These are phyloP conservation scores for Oreohelix idahoensis DNA, from an alignment of 1,140 invertebrate genomes.

Conservation along the genomic window DNA sequence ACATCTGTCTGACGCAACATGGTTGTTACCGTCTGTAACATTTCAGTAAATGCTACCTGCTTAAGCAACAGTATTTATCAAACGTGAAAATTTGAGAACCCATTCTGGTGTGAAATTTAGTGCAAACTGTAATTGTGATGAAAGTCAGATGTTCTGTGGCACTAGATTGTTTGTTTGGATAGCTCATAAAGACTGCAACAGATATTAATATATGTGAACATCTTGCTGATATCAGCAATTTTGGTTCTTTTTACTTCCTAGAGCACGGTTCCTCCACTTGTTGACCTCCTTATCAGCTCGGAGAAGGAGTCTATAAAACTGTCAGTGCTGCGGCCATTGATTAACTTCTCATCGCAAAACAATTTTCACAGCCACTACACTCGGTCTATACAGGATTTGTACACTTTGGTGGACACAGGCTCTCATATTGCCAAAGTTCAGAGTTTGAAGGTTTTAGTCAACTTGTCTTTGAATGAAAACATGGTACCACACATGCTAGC, in stretches of 20 bases:
- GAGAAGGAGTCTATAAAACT: constrained; percentile 59
- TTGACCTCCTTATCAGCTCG: constrained; percentile 58
- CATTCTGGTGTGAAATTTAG: too few species aligned
- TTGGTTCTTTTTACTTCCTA: constrained; percentile 28
- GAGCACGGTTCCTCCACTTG: constrained; percentile 61
- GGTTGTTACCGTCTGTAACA: too few species aligned
- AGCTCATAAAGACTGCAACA: too few species aligned
- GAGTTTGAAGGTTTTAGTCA: constrained; percentile 79
- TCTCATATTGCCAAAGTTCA: constrained; percentile 72
- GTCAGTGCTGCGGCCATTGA: constrained; percentile 67
- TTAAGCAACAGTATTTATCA: too few species aligned
- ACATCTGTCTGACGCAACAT: too few species aligned
- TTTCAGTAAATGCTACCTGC: too few species aligned
- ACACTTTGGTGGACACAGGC: constrained; percentile 53
- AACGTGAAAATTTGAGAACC: too few species aligned
- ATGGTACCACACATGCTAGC: constrained; percentile 79
- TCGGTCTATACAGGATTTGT: constrained; percentile 60
- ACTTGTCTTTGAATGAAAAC: constrained; percentile 79
- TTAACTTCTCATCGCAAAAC: constrained; percentile 65
- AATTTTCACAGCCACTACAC: constrained; percentile 67
- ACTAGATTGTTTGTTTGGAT: too few species aligned
- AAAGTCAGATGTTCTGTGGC: too few species aligned
- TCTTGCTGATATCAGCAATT: too few species aligned
- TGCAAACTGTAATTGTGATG: too few species aligned
- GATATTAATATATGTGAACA: too few species aligned